Evolutionary conservation across 2,797 vertebrate species (phyloP).

Genomic region (Acanthis flammea): DNA sequence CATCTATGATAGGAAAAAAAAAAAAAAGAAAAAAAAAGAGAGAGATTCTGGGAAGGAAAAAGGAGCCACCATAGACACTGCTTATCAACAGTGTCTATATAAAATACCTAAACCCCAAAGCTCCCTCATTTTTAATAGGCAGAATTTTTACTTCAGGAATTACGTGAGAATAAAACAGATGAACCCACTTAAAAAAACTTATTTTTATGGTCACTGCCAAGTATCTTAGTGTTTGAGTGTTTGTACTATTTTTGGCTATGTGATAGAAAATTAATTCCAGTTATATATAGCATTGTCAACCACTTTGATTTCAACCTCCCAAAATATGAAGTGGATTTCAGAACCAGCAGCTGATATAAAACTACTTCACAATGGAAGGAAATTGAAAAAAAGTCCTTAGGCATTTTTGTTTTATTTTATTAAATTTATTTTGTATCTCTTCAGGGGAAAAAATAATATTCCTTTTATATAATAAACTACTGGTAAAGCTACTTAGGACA

Average conservation of each 20-base stretch:
- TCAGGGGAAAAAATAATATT: not conserved
- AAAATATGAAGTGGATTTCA: not conserved
- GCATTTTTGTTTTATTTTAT: not conserved
- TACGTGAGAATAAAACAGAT: not conserved
- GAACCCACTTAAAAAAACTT: not conserved
- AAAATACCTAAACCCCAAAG: not conserved
- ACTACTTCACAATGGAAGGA: not conserved
- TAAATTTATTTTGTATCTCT: not conserved
- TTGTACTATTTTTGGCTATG: not conserved
- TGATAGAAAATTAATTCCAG: not conserved
- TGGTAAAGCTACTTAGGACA: not conserved
- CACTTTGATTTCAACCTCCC: not conserved
- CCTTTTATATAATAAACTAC: not conserved
- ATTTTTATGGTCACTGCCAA: not conserved
- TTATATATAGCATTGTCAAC: not conserved
- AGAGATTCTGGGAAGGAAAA: not conserved
- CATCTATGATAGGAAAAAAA: accelerated
- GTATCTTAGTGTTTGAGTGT: not conserved
- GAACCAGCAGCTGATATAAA: not conserved
- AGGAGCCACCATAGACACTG: not conserved
- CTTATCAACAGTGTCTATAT: not conserved
- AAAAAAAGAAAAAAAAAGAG: no score
- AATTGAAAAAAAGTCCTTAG: not conserved
- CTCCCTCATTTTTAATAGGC: not conserved
- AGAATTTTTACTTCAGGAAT: not conserved